Evolutionary conservation across 2,113 vertebrate species (phyloP).

Genomic region (Pteruthius melanotis): DNA sequence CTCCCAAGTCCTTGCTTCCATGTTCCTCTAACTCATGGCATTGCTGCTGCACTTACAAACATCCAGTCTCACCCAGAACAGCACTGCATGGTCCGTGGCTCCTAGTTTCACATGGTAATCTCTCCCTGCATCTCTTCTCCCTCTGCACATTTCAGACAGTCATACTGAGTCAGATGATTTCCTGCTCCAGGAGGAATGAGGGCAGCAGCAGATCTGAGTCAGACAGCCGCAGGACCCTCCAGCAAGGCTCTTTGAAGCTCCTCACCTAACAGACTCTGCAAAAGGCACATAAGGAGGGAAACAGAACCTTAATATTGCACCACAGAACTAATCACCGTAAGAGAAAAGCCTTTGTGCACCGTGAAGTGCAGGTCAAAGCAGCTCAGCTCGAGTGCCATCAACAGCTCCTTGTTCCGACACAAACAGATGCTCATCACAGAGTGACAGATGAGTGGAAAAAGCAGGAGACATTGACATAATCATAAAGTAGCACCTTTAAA

Average conservation of each 20-base stretch:
- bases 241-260: background rate
- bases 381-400: constrained; percentile 26
- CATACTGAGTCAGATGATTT: background rate
- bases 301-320: background rate
- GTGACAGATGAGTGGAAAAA: background rate
- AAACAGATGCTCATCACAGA: constrained; percentile 35
- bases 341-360: constrained; percentile 7
- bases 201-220: background rate
- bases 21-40: rapidly evolving
- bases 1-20: background rate
- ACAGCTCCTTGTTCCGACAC: constrained; percentile 33
- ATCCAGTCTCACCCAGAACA: background rate
- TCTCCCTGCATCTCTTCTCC: background rate
- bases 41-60: rapidly evolving
- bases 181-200: background rate
- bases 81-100: background rate
- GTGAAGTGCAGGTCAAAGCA: constrained; percentile 23
- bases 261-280: background rate
- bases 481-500: constrained; percentile 26
- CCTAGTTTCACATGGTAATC: rapidly evolving
- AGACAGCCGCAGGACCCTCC: background rate
- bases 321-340: background rate
- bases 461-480: constrained; percentile 2
- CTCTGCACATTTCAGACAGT: background rate
- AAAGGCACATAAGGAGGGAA: background rate